Conservation (phyloP, 2,797 vertebrate species). For the Gallirallus australis region DNA sequence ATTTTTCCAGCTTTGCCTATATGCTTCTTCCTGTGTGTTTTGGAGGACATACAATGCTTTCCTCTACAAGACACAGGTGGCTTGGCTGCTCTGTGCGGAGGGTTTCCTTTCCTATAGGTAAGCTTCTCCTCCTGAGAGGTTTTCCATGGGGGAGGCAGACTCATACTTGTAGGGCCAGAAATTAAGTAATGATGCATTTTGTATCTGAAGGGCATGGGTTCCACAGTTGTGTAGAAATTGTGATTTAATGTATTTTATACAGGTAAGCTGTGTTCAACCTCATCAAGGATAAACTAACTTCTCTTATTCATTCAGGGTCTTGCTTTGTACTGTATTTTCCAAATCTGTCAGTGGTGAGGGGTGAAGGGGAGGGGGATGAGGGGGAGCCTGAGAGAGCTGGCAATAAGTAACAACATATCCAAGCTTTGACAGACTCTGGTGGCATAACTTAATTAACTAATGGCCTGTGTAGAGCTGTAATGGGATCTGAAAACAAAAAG, state of each 20-base stretch:
- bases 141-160: background rate
- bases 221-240: background rate
- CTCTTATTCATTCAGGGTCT: background rate
- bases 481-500: conserved; percentile 58
- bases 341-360: background rate
- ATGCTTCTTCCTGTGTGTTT: background rate
- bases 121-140: rapidly evolving
- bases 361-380: background rate
- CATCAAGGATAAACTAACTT: background rate
- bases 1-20: background rate
- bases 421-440: conserved; percentile 48
- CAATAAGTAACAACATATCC: conserved; percentile 47
- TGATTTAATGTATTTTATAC: background rate
- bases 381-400: conserved; percentile 23
- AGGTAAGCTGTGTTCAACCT: background rate
- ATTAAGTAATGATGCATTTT: background rate
- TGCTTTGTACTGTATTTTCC: conserved; percentile 16
- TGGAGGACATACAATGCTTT: background rate
- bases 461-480: conserved; percentile 63
- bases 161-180: background rate
- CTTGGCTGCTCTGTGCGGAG: background rate
- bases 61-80: background rate
- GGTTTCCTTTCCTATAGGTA: background rate
- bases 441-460: conserved; percentile 78
- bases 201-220: background rate